A percentile compares a stretch with the other conserved stretches of the same genome.
Conservation (phyloP, 2,888 invertebrate species). For the Eugnorisma glareosa region DNA sequence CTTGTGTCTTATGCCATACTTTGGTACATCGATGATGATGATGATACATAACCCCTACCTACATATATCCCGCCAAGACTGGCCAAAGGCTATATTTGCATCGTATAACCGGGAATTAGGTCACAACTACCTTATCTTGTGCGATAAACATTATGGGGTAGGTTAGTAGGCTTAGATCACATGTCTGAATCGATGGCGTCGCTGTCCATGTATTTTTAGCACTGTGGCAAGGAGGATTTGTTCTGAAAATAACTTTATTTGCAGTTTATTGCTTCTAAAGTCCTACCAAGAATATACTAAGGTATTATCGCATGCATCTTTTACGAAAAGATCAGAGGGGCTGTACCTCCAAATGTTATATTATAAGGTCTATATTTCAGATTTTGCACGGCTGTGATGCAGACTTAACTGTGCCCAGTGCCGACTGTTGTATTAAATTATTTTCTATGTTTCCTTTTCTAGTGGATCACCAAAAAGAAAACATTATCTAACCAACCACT, state of each 20-base stretch:
- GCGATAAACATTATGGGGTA: no score
- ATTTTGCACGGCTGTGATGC: not conserved
- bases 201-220: not conserved
- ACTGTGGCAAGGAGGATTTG: not conserved
- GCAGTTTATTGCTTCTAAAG: not conserved
- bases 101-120: not conserved
- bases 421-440: not conserved
- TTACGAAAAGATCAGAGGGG: not conserved
- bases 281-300: not conserved
- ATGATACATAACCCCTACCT: no score
- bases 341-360: not conserved
- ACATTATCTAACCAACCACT: slow-evolving; percentile 22
- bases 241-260: not conserved
- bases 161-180: not conserved
- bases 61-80: not conserved
- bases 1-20: no score
- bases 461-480: not conserved
- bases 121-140: not conserved
- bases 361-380: no score
- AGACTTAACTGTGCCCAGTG: not conserved
- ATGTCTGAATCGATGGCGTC: slow-evolving; percentile 24
- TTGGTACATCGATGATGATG: no score
- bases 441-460: no score
- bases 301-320: not conserved
- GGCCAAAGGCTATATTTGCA: not conserved